A percentile compares a stretch with the other conserved stretches of the same genome.
These are phyloP conservation scores for Arctia plantaginis DNA, from an alignment of 2,888 invertebrate species.

Conservation along the genomic window DNA sequence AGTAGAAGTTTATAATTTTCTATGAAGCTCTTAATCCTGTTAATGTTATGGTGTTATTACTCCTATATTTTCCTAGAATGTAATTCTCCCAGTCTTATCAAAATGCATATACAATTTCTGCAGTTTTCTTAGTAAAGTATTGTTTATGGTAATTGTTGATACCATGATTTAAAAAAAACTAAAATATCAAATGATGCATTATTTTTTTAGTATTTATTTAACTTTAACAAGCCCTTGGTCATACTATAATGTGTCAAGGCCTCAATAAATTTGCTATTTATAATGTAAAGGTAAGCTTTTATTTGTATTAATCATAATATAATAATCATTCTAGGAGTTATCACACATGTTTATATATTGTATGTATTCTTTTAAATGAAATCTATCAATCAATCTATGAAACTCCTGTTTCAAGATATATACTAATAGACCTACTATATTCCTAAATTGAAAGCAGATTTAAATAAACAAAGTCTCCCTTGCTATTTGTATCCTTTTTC, in stretches of 20 bases:
- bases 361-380: neutral
- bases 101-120: neutral
- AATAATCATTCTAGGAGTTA: neutral
- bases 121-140: neutral
- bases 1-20: neutral
- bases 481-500: neutral
- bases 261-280: neutral
- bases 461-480: neutral
- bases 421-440: neutral
- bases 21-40: neutral
- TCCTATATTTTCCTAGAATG: neutral
- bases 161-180: neutral
- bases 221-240: neutral
- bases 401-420: neutral
- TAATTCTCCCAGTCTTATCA: neutral
- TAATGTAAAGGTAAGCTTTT: neutral
- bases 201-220: neutral
- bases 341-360: neutral
- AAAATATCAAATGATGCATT: neutral
- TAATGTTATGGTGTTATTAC: neutral
- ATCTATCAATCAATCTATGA: neutral
- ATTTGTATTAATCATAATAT: neutral
- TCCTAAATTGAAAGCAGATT: neutral
- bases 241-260: neutral
- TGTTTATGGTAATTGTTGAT: neutral